Percentiles rank a stretch among this genome's conserved stretches.
These are phyloP conservation scores for Venustaconcha ellipsiformis DNA, from an alignment of 1,140 invertebrate genomes.

Conservation along the genomic window DNA sequence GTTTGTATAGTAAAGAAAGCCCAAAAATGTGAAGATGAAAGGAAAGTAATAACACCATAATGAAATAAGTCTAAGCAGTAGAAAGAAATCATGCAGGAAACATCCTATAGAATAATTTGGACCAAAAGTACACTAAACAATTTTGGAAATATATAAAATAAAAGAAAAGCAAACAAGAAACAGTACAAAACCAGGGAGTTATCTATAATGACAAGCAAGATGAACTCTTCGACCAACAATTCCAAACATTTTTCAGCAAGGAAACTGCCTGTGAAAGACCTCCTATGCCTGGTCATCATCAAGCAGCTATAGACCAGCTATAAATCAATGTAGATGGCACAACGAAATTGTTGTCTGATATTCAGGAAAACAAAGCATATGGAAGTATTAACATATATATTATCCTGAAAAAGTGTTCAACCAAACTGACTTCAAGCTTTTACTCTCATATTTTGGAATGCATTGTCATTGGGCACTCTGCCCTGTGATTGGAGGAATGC, in stretches of 20 bases:
- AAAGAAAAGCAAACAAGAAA: constrained; percentile 3
- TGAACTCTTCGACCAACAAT: constrained; percentile 8
- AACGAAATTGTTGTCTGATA: background rate
- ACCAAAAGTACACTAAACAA: no score
- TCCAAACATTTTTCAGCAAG: constrained; percentile 7
- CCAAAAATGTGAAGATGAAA: no score
- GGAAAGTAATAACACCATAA: no score
- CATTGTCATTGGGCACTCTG: background rate
- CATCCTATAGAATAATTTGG: no score
- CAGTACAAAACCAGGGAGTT: constrained; percentile 2
- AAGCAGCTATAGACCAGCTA: background rate
- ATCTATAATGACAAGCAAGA: constrained; percentile 8
- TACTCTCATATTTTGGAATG: background rate
- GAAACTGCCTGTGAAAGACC: background rate
- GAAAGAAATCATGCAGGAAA: no score
- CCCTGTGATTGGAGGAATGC: constrained; percentile 1
- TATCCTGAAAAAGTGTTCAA: constrained; percentile 9
- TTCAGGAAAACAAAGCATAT: constrained; percentile 2
- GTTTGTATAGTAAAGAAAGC: no score
- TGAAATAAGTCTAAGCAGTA: no score
- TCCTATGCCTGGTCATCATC: background rate
- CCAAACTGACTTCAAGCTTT: background rate
- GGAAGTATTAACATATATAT: background rate
- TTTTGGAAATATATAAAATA: background rate
- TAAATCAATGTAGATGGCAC: constrained; percentile 3